Conservation (phyloP, 2,888 invertebrate genomes). For the Galerucella calmariensis region DNA sequence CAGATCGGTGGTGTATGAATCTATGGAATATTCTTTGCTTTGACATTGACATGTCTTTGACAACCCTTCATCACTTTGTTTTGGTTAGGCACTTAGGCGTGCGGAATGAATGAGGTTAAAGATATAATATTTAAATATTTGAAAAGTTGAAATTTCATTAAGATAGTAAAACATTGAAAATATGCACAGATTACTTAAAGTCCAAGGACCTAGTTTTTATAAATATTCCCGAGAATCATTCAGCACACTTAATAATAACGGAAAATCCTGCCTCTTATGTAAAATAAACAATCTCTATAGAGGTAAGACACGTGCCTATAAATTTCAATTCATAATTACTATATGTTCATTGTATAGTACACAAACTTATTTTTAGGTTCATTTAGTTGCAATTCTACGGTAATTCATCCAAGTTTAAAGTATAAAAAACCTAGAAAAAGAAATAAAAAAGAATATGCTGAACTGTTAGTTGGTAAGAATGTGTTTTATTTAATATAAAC, state of each 20-base stretch:
- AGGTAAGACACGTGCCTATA: constrained; percentile 45
- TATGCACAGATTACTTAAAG: constrained; percentile 55
- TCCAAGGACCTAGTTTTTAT: constrained; percentile 50
- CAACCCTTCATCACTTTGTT: constrained; percentile 4
- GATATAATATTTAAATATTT: neutral
- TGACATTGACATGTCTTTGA: neutral
- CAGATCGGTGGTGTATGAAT: too few species aligned
- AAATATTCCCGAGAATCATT: constrained; percentile 53
- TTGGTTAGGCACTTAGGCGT: constrained; percentile 24
- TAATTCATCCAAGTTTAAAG: constrained; percentile 52
- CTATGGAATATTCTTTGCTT: too few species aligned
- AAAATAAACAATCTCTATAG: constrained; percentile 54
- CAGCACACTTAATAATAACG: constrained; percentile 46
- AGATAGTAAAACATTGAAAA: constrained; percentile 4
- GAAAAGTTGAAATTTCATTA: constrained; percentile 8
- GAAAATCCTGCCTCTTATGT: constrained; percentile 56
- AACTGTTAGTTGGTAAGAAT: constrained; percentile 74
- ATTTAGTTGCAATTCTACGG: constrained; percentile 54
- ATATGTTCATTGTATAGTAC: too few species aligned
- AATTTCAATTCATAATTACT: constrained; percentile 3
- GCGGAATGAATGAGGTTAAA: constrained; percentile 19
- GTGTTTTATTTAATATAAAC: too few species aligned
- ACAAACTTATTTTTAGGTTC: constrained; percentile 42
- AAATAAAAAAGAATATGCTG: constrained; percentile 68
- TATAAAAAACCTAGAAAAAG: constrained; percentile 50